A percentile compares a stretch with the other conserved stretches of the same genome.
phyloP scores from a whole-genome alignment of 2,797 vertebrate species.

The Tinamus major region DNA sequence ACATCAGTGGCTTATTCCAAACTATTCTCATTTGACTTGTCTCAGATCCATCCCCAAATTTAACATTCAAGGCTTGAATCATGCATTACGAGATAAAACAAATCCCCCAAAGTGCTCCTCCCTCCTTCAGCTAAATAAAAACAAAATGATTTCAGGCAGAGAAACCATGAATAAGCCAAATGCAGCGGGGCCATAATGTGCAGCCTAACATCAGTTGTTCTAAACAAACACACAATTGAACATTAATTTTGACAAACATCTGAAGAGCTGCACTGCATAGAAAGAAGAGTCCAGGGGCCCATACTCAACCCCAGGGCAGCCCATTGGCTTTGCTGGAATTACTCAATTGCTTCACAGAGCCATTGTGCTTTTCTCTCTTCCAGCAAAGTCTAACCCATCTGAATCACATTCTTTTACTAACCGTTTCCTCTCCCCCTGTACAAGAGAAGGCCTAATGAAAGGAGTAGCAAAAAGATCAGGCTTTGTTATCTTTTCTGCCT shows the following conservation, averaged over 20 bases:
- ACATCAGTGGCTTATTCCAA: constrained; percentile 12
- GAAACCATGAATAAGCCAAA: constrained; percentile 50
- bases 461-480: constrained; percentile 24
- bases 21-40: constrained; percentile 34
- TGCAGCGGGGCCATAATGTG: background rate
- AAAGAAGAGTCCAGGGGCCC: constrained; percentile 38
- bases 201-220: constrained; percentile 25
- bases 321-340: constrained; percentile 28
- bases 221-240: constrained; percentile 53
- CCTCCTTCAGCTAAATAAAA: constrained; percentile 27
- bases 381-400: constrained; percentile 48
- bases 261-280: constrained; percentile 21
- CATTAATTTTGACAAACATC: constrained; percentile 28
- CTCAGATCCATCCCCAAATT: constrained; percentile 8
- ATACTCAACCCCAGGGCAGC: constrained; percentile 39
- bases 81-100: constrained; percentile 23
- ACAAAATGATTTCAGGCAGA: constrained; percentile 21
- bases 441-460: constrained; percentile 1
- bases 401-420: constrained; percentile 42
- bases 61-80: constrained; percentile 15
- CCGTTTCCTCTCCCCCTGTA: background rate
- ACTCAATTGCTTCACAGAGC: constrained; percentile 37
- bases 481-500: constrained; percentile 66
- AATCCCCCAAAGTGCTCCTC: background rate
- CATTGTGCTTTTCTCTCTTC: constrained; percentile 35